These are phyloP conservation scores for Pagetopsis macropterus DNA, from an alignment of 2,797 vertebrate genomes.

Conservation along the genomic window DNA sequence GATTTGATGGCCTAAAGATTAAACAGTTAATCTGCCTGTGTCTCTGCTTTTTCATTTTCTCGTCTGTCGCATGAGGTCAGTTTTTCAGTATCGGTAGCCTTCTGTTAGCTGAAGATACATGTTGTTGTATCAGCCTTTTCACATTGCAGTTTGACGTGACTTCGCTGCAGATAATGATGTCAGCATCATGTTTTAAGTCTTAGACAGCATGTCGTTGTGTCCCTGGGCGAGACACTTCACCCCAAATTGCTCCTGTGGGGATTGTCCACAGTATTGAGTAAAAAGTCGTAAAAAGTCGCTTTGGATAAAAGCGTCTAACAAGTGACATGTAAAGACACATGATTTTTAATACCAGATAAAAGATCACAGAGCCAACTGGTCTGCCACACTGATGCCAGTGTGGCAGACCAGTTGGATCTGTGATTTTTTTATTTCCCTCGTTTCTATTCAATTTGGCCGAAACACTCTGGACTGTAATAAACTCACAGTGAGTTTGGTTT, in stretches of 20 bases:
- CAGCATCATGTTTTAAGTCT: neutral
- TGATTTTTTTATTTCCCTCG: neutral
- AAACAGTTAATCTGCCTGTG: slow-evolving; percentile 74
- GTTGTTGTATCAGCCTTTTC: neutral
- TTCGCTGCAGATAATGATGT: slow-evolving; percentile 3
- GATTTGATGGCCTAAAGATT: slow-evolving; percentile 78
- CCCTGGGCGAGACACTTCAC: too few relatives aligned
- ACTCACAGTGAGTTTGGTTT: neutral
- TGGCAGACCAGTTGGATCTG: neutral
- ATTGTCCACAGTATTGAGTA: too few relatives aligned
- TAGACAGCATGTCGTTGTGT: neutral
- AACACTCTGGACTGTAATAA: neutral
- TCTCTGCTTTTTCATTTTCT: slow-evolving; percentile 58
- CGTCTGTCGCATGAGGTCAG: slow-evolving; percentile 9
- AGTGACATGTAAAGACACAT: neutral
- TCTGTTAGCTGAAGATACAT: neutral
- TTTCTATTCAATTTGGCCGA: neutral
- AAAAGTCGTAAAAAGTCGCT: too few relatives aligned
- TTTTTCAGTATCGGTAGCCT: slow-evolving; percentile 11
- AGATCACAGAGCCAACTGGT: too few relatives aligned
- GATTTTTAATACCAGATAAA: neutral
- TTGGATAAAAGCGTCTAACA: too few relatives aligned
- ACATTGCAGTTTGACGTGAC: neutral
- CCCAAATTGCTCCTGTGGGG: too few relatives aligned
- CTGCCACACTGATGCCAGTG: neutral